Evolutionary conservation across 2,113 vertebrate genomes (phyloP).

Genomic region (Aldabrachelys gigantea): DNA sequence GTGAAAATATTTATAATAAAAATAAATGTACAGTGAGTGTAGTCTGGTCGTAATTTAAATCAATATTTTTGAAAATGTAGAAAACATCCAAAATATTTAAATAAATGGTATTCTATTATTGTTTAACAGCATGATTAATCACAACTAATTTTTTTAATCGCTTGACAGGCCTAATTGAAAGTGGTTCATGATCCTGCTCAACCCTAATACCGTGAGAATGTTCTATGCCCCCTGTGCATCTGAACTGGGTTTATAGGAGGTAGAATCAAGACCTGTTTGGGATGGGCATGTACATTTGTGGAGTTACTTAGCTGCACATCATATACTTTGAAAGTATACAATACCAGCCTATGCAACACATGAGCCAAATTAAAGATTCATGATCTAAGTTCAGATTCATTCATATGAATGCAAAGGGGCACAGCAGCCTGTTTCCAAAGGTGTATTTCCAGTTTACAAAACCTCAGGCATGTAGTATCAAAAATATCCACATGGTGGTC

Average conservation of each 20-base stretch:
- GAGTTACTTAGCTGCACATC: accelerated
- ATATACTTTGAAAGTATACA: background rate
- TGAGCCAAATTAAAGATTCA: background rate
- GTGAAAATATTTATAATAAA: no score
- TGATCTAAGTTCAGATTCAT: background rate
- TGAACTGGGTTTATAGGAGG: background rate
- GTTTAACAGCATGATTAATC: no score
- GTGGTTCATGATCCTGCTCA: background rate
- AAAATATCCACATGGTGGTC: conserved; percentile 49
- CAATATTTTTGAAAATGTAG: no score
- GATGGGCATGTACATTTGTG: background rate
- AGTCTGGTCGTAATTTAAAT: no score
- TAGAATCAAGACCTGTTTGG: background rate
- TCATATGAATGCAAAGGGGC: background rate
- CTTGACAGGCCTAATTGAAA: background rate
- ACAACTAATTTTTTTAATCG: no score
- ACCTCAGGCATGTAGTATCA: background rate
- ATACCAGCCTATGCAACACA: background rate
- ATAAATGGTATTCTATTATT: no score
- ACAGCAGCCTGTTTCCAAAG: background rate
- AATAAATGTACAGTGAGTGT: no score
- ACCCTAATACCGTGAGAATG: background rate
- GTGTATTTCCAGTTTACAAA: background rate
- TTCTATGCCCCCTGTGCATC: background rate
- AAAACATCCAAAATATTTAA: no score